These are phyloP conservation scores for Sander lucioperca DNA, from an alignment of 2,113 vertebrate species.

Conservation along the genomic window DNA sequence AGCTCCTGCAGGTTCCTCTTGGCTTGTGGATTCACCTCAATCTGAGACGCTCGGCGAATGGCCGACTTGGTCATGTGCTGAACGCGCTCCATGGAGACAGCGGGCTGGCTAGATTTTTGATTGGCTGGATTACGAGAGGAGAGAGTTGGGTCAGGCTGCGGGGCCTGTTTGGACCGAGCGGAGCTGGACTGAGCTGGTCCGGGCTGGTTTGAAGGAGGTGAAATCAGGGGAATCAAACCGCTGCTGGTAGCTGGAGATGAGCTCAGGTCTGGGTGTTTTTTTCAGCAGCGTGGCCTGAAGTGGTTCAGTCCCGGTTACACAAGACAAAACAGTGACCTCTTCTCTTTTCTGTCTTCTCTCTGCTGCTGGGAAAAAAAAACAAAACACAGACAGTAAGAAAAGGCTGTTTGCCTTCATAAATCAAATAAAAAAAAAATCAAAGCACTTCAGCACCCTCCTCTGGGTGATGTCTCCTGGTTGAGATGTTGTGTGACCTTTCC, in stretches of 20 bases:
- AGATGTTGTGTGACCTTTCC: conserved; percentile 23
- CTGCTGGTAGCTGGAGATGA: background rate
- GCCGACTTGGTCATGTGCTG: conserved; percentile 96
- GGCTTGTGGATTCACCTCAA: conserved; percentile 95
- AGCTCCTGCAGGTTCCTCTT: conserved; percentile 97
- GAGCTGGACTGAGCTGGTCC: background rate
- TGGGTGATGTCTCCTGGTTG: background rate
- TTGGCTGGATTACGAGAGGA: background rate
- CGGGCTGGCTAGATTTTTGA: conserved; percentile 21
- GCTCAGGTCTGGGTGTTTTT: background rate
- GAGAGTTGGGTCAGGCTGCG: conserved; percentile 1
- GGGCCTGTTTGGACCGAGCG: conserved; percentile 14
- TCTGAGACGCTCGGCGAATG: conserved; percentile 94
- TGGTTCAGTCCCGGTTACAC: background rate
- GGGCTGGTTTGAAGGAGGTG: background rate
- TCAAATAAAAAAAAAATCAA: too few relatives aligned
- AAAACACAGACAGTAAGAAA: background rate
- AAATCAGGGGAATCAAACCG: background rate
- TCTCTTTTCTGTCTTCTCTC: background rate
- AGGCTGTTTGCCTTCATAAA: background rate
- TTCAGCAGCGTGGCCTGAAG: background rate
- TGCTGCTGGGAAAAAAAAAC: background rate
- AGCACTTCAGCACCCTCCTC: background rate
- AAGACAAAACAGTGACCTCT: too few relatives aligned
- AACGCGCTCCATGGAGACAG: conserved; percentile 92